Base-by-base conservation (phyloP, 2,113 vertebrate species). In the Pelobates fuscus region DNA sequence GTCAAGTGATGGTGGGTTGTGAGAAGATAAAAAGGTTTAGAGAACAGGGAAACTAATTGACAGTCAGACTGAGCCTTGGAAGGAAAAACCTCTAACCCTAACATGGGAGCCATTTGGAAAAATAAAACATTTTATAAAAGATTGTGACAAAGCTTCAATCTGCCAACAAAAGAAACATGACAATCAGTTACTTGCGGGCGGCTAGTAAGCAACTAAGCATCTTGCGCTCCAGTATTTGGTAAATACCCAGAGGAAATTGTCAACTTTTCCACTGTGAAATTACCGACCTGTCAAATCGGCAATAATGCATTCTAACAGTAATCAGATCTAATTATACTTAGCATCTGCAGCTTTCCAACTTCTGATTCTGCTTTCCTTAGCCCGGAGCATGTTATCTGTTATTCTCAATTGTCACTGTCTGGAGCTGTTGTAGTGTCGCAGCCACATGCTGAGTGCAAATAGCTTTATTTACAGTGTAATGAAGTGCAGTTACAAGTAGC, bases 391-490 rank as follows among this genome's bases (percentile, higher is more conserved):
- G 37, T 72, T 72, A 72, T 72, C 70, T 72, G 41, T 21, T 49
- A 59, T 60, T 57, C 37, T 52, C 26, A 32, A 52, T 72, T 72
- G 70, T 72, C 59, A 25, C n/a, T 17, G 70, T 30, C 30, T 41
- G 14, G 27, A 55, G 66, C 49, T 59, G 67, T 24, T 59, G 52
- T 23, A 30, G 29, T 62, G 70, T 54, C 14, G 59, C 43, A 62
- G 70, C 70, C 7, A 27, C 70, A 54, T 27, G 70, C 59, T 63
- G 70, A 44, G 59, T 62, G 70, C 12, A 63, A 72, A 72, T 64
- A 29, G 70, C 70, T 63, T 52, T 63, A 72, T 72, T 72, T 63
- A 72, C 70, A 72, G 46, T 37, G 59, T 72, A 72, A 72, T 72
- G 70, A 72, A 72, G 70, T 72, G 70, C 52, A 23, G n/a, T 72